Conservation (phyloP, 1,140 invertebrate genomes). For the Bicyclus anynana region DNA sequence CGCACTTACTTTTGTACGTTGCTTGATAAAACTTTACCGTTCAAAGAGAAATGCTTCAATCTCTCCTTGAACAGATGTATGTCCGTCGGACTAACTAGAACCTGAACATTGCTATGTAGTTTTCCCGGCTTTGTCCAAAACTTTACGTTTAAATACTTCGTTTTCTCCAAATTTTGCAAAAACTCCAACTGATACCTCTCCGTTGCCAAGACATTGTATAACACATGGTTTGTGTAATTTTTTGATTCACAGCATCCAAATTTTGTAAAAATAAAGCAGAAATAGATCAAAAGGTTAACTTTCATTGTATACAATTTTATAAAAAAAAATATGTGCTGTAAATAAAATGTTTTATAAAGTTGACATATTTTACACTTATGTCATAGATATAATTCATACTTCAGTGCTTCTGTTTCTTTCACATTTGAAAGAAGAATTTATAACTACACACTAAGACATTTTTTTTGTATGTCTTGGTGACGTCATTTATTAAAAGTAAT, state of each 20-base stretch:
- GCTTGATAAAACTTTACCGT: slow-evolving; percentile 23
- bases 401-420: too few species aligned
- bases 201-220: slow-evolving; percentile 35
- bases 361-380: too few species aligned
- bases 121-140: slow-evolving; percentile 56
- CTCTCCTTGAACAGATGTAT: slow-evolving; percentile 43
- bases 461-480: too few species aligned
- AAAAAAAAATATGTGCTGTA: too few species aligned
- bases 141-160: slow-evolving; percentile 51
- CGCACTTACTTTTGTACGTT: slow-evolving; percentile 42
- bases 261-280: slow-evolving; percentile 35
- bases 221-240: slow-evolving; percentile 42
- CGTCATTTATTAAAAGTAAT: too few species aligned
- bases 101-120: slow-evolving; percentile 42
- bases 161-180: slow-evolving; percentile 41
- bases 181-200: slow-evolving; percentile 52
- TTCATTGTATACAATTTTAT: slow-evolving; percentile 25
- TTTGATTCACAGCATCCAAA: slow-evolving; percentile 30
- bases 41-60: slow-evolving; percentile 41
- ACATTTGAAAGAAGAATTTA: too few species aligned
- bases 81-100: slow-evolving; percentile 46
- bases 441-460: too few species aligned
- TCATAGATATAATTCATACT: too few species aligned
- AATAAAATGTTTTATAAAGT: too few species aligned
- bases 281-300: slow-evolving; percentile 13